phyloP scores from a whole-genome alignment of 1,140 invertebrate species.

The Temnothorax longispinosus region DNA sequence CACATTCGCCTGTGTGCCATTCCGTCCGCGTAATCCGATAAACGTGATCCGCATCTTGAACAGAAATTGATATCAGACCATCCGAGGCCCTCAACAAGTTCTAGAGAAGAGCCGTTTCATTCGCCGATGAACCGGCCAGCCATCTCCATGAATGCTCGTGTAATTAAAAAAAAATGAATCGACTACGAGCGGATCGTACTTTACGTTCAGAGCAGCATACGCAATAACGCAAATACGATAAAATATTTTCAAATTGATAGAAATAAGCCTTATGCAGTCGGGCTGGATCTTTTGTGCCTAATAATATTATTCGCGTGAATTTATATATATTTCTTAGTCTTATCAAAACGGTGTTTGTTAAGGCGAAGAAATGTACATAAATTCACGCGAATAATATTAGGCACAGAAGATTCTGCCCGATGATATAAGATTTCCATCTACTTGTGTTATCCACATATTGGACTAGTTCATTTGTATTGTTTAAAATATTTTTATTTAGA shows the following conservation, averaged over 20 bases:
- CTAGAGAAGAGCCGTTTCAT: constrained; percentile 23
- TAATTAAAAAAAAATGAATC: constrained; percentile 48
- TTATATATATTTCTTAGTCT: too few species aligned
- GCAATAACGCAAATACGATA: background rate
- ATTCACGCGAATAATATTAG: too few species aligned
- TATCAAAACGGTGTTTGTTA: too few species aligned
- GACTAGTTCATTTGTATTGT: too few species aligned
- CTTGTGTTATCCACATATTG: too few species aligned
- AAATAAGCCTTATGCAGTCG: too few species aligned
- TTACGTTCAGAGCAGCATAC: background rate
- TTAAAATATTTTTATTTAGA: background rate
- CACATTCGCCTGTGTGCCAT: constrained; percentile 27
- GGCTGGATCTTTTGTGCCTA: too few species aligned
- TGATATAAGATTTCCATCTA: too few species aligned
- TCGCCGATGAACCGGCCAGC: background rate
- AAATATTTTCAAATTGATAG: background rate
- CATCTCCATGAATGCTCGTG: background rate
- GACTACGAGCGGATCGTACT: background rate
- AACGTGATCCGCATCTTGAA: constrained; percentile 68
- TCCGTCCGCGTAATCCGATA: constrained; percentile 68
- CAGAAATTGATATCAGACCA: constrained; percentile 51
- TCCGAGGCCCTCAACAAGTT: constrained; percentile 19
- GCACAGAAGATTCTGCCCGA: too few species aligned
- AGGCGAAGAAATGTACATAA: too few species aligned
- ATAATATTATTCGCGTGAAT: too few species aligned